A percentile compares a stretch with the other conserved stretches of the same genome.
Conservation (phyloP, 2,113 vertebrate genomes). For the Thymallus thymallus region DNA sequence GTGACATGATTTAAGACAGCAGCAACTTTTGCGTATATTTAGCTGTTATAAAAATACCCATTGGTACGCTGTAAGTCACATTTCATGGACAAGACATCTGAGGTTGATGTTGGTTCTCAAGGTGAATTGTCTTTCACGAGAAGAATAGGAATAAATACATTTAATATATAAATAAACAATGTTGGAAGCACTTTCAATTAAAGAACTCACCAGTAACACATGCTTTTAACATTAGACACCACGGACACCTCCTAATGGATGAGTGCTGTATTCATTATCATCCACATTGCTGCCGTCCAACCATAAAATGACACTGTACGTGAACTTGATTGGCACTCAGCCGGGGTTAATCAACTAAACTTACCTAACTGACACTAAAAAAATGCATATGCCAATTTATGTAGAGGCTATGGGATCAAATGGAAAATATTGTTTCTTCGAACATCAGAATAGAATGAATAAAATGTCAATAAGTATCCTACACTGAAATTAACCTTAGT, state of each 20-base stretch:
- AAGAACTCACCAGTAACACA: slow-evolving; percentile 17
- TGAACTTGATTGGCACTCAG: slow-evolving; percentile 55
- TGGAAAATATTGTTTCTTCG: slow-evolving; percentile 16
- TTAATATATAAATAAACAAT: slow-evolving; percentile 18
- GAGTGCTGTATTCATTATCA: slow-evolving; percentile 32
- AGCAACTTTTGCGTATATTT: neutral
- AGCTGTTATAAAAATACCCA: neutral
- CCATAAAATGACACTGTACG: slow-evolving; percentile 42
- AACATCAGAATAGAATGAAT: slow-evolving; percentile 2
- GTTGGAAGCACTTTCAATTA: slow-evolving; percentile 15
- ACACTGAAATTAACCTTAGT: neutral
- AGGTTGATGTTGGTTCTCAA: neutral
- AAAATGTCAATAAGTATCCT: slow-evolving; percentile 13
- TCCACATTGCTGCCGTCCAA: slow-evolving; percentile 43
- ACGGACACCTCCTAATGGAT: slow-evolving; percentile 38
- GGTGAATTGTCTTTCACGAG: slow-evolving; percentile 7
- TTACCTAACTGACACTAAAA: slow-evolving; percentile 32
- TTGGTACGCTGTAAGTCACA: neutral
- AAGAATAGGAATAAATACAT: slow-evolving; percentile 18
- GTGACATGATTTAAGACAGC: neutral
- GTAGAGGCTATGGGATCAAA: slow-evolving; percentile 45
- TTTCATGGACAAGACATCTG: neutral
- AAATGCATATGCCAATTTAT: slow-evolving; percentile 47
- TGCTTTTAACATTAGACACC: slow-evolving; percentile 40
- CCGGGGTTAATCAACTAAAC: slow-evolving; percentile 50